Evolutionary conservation across 2,797 vertebrate genomes (phyloP), one percentile per base, ranked within the genome.

Genomic region (Syngnathus rostellatus): DNA sequence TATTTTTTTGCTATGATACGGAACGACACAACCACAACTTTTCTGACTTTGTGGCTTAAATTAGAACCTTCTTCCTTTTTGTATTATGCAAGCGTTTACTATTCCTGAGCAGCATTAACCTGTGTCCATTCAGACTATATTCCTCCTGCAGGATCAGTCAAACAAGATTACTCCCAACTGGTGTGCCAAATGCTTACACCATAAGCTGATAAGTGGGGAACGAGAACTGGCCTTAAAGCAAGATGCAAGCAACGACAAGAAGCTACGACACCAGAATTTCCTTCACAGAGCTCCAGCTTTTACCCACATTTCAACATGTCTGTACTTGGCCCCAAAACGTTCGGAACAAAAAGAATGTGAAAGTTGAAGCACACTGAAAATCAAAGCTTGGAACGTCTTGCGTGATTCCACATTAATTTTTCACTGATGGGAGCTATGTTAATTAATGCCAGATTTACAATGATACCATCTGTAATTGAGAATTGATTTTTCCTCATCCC

Each of bases 111-210:
- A 39, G 40, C 4, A 8, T 41, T 64, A 66, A 45, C 53, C 50
- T 53, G 58, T 4, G 12, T 16, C 37, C 14, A 48, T 50, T 48
- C 9, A 62, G 54, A 23, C 57, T 43, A 7, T 51, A 54, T 68
- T 55, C 11, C 53, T 6, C 10, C 73, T 67, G 65, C 67, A 72
- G 70, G 78, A 81, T 85, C 68, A 77, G 59, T 71, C 72, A 69
- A 77, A 84, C 68, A 67, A 68, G 81, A 78, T 85, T 81, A 85
- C 19, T 64, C 46, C 61, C 43, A 54, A 77, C 16, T 48, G 46
- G 19, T 48, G 46, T 58, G 51, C 55, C 69, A 59, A 67, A 68
- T 57, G 54, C 64, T 66, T 17, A 54, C 38, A 65, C 65, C 66
- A 12, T 76, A 83, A 86, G 63, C 77, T 40, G 21, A 58, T 70